phyloP scores from a whole-genome alignment of 2,888 invertebrate species.

The Xestoiulus laeticollis region DNA sequence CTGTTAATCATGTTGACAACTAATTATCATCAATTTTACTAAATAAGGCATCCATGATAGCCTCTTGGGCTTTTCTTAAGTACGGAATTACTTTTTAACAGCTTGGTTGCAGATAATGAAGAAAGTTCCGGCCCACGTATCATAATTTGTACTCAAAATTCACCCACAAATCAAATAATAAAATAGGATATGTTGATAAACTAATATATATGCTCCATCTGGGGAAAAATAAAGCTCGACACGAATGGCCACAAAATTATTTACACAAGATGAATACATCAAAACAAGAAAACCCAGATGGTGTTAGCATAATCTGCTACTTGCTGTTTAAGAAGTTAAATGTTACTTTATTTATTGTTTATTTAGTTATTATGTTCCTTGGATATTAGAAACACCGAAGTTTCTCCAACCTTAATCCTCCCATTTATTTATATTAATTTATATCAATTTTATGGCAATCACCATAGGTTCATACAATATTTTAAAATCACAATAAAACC shows the following conservation, averaged over 20 bases:
- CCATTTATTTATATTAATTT: too few relatives aligned
- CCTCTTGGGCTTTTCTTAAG: background rate
- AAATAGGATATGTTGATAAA: background rate
- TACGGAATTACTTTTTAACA: background rate
- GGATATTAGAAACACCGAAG: too few relatives aligned
- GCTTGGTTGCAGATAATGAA: background rate
- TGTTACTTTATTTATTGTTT: background rate
- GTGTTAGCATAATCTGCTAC: background rate
- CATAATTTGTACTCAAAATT: background rate
- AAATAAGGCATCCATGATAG: background rate
- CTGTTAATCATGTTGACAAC: constrained; percentile 21
- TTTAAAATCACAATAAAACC: too few relatives aligned
- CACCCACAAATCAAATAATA: constrained; percentile 22
- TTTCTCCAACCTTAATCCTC: too few relatives aligned
- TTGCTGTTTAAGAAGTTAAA: background rate
- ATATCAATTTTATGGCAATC: too few relatives aligned
- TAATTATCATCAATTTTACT: background rate
- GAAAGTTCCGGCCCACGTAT: background rate
- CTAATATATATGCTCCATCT: background rate
- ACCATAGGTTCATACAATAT: too few relatives aligned
- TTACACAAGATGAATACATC: background rate
- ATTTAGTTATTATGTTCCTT: too few relatives aligned
- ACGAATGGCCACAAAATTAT: background rate
- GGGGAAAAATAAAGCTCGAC: background rate
- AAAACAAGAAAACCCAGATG: background rate